Evolutionary conservation across 2,797 vertebrate genomes (phyloP).

Genomic region (Eutrigla gurnardus): DNA sequence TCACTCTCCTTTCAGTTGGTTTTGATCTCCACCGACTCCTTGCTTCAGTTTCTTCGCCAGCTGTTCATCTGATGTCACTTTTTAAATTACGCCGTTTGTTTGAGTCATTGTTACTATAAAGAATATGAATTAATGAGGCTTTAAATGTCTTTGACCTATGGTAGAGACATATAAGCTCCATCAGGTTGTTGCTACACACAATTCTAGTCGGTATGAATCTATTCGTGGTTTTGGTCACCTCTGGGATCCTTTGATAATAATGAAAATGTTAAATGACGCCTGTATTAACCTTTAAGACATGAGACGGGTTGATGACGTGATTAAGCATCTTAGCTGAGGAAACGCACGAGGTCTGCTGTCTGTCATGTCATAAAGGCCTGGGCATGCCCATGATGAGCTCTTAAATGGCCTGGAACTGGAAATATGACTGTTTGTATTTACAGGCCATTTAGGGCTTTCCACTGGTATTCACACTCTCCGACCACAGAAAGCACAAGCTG

Average conservation of each 20-base stretch:
- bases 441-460: constrained; percentile 75
- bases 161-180: not conserved
- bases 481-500: constrained; percentile 59
- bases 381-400: constrained; percentile 63
- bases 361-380: constrained; percentile 50
- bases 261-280: not conserved
- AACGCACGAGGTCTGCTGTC: constrained; percentile 21
- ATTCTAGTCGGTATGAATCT: not conserved
- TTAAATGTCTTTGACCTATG: not conserved
- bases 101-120: not conserved
- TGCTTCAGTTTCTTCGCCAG: no score
- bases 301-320: not conserved
- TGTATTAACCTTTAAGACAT: not conserved
- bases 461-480: constrained; percentile 67
- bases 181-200: not conserved
- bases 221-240: not conserved
- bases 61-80: not conserved
- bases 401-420: constrained; percentile 72
- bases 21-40: no score
- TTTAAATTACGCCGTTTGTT: not conserved
- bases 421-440: constrained; percentile 76
- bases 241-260: not conserved
- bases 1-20: no score
- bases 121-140: not conserved
- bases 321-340: constrained; percentile 9